Conservation (phyloP, 2,113 vertebrate species). For the Tyto alba region DNA sequence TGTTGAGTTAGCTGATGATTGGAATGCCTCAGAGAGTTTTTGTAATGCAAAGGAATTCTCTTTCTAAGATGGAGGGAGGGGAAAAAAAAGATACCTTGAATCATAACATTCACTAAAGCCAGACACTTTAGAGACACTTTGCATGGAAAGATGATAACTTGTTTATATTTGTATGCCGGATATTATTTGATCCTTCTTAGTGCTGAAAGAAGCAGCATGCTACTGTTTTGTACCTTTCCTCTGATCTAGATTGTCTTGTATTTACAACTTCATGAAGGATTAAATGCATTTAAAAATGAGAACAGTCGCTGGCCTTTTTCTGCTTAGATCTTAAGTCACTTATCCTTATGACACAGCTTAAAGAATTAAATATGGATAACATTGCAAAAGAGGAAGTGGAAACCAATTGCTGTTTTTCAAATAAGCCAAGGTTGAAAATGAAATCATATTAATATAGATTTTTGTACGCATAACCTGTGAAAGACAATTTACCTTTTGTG, state of each 20-base stretch:
- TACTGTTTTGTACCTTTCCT: not conserved
- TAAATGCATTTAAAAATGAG: not conserved
- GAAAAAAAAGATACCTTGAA: not conserved
- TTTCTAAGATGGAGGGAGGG: not conserved
- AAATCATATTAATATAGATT: not conserved
- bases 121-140: not conserved
- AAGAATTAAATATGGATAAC: not conserved
- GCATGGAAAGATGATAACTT: not conserved
- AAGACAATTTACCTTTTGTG: not conserved
- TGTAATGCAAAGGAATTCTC: not conserved
- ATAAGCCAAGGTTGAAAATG: not conserved
- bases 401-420: not conserved
- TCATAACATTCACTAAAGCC: not conserved
- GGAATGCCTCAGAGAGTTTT: not conserved
- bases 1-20: not conserved
- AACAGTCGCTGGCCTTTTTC: not conserved
- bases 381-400: not conserved
- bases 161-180: not conserved
- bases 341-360: not conserved
- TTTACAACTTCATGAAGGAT: not conserved
- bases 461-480: not conserved
- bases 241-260: not conserved
- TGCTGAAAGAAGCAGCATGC: not conserved
- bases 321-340: not conserved
- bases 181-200: not conserved